Percentiles rank a stretch among this genome's conserved stretches.
Conservation (phyloP, 2,888 invertebrate species). For the Apomyelois bistriatella region DNA sequence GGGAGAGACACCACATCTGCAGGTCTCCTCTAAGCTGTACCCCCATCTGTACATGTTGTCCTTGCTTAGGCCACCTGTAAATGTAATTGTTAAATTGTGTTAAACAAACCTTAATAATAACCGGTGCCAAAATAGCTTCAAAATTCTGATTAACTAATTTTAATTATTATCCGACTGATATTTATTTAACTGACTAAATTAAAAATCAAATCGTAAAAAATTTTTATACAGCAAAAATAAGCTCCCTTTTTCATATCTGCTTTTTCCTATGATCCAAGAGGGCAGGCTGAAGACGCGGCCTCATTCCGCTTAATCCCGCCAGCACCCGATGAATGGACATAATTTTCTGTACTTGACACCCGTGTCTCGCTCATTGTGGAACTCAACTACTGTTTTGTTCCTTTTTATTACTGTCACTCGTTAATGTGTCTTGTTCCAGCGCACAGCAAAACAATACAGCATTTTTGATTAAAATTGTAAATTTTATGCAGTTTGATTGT, state of each 20-base stretch:
- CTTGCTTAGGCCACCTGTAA: too few species aligned
- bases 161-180: too few species aligned
- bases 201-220: not conserved
- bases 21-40: too few species aligned
- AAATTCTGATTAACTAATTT: too few species aligned
- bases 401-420: conserved; percentile 62
- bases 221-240: not conserved
- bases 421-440: conserved; percentile 24
- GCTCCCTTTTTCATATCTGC: not conserved
- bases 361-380: conserved; percentile 64
- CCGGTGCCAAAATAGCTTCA: too few species aligned
- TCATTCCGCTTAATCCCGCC: conserved; percentile 68
- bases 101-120: too few species aligned
- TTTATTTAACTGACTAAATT: too few species aligned
- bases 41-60: too few species aligned
- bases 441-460: conserved; percentile 2
- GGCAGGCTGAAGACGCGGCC: conserved; percentile 60
- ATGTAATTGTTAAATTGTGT: too few species aligned
- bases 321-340: conserved; percentile 72
- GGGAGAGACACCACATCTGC: too few species aligned
- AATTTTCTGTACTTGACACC: conserved; percentile 77
- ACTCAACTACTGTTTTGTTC: conserved; percentile 57
- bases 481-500: not conserved
- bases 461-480: conserved; percentile 6
- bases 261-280: not conserved